Evolutionary conservation across 1,140 invertebrate species (phyloP).

Genomic region (Pachypsylla venusta): DNA sequence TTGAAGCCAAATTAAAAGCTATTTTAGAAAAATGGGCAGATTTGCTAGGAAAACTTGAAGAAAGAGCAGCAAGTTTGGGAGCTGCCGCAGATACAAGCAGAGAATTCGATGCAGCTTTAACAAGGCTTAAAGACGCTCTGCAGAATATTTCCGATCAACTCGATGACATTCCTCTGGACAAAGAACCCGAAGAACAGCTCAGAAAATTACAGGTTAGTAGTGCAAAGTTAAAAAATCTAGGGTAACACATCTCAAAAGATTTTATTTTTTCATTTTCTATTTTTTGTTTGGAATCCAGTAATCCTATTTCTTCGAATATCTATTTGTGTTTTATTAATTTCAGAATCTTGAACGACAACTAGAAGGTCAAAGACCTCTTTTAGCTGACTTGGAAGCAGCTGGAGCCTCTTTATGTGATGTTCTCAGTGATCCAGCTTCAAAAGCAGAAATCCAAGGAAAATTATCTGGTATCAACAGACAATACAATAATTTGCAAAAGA

Average conservation of each 20-base stretch:
- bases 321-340: too few species aligned
- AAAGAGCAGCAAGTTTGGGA: constrained; percentile 64
- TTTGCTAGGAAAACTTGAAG: constrained; percentile 58
- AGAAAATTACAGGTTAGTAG: constrained; percentile 46
- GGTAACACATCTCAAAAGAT: neutral
- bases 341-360: constrained; percentile 69
- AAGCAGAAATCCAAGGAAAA: constrained; percentile 79
- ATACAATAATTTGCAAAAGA: constrained; percentile 71
- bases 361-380: constrained; percentile 65
- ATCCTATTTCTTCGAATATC: too few species aligned
- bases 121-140: constrained; percentile 59
- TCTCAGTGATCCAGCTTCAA: constrained; percentile 75
- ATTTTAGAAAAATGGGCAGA: constrained; percentile 63
- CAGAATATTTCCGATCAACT: constrained; percentile 72
- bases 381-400: constrained; percentile 75
- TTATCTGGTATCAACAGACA: constrained; percentile 63
- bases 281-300: too few species aligned
- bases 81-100: constrained; percentile 75
- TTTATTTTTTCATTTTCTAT: constrained; percentile 4
- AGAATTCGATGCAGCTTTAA: constrained; percentile 75
- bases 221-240: constrained; percentile 30
- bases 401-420: constrained; percentile 73
- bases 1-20: constrained; percentile 46
- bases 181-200: constrained; percentile 73
- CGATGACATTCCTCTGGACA: constrained; percentile 64